Percentiles rank a stretch among this genome's conserved stretches.
These are phyloP conservation scores for Corydoras sp. DNA, from an alignment of 2,113 vertebrate genomes.

Conservation along the genomic window DNA sequence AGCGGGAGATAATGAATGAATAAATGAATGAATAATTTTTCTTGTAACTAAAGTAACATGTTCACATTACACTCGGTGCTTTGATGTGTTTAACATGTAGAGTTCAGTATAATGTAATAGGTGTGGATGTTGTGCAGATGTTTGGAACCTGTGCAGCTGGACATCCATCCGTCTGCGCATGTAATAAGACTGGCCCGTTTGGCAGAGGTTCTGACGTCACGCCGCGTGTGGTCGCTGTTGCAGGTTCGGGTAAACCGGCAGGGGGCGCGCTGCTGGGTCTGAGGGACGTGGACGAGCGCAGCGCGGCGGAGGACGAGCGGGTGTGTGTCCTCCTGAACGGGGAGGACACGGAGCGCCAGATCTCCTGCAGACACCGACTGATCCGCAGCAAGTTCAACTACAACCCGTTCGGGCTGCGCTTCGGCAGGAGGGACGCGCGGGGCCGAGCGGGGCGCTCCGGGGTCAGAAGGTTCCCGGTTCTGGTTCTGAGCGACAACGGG, in stretches of 20 bases:
- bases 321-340: slow-evolving; percentile 63
- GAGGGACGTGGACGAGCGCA: slow-evolving; percentile 28
- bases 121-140: no score
- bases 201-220: no score
- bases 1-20: no score
- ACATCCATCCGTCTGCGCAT: no score
- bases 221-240: not conserved
- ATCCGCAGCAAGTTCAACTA: slow-evolving; percentile 66
- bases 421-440: slow-evolving; percentile 60
- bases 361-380: slow-evolving; percentile 62
- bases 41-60: no score
- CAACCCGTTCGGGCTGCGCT: slow-evolving; percentile 70
- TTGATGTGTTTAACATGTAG: no score
- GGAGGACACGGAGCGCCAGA: slow-evolving; percentile 52
- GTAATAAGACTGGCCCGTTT: no score
- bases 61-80: no score
- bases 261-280: slow-evolving; percentile 17
- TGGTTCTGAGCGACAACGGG: slow-evolving; percentile 37
- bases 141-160: no score
- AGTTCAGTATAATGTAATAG: no score
- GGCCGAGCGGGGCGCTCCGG: slow-evolving; percentile 29
- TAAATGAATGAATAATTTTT: no score
- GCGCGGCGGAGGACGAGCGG: slow-evolving; percentile 44
- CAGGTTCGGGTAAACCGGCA: slow-evolving; percentile 31
- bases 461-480: slow-evolving; percentile 34